Percentiles rank a stretch among this genome's conserved stretches.
phyloP scores from a whole-genome alignment of 2,888 invertebrate genomes.

The Dasysyrphus tricinctus region DNA sequence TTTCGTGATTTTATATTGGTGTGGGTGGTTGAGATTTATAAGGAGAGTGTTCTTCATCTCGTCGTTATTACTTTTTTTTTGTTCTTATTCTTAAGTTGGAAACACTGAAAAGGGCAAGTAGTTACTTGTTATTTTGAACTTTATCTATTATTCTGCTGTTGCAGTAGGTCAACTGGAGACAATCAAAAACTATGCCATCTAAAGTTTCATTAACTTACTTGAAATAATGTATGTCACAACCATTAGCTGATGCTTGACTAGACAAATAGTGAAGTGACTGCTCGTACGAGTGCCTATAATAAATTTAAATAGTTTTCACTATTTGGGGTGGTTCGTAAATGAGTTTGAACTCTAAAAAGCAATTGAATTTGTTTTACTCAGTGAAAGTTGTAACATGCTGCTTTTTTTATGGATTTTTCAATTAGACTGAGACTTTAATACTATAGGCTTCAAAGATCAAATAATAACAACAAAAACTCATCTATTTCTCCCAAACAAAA shows the following conservation, averaged over 20 bases:
- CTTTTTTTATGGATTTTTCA: too few species aligned
- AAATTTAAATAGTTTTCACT: not conserved
- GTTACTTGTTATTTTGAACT: conserved; percentile 49
- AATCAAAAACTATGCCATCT: not conserved
- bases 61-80: conserved; percentile 35
- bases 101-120: conserved; percentile 49
- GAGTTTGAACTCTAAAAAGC: too few species aligned
- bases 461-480: too few species aligned
- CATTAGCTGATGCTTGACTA: not conserved
- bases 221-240: not conserved
- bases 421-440: too few species aligned
- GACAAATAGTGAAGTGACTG: not conserved
- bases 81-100: conserved; percentile 28
- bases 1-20: not conserved
- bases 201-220: not conserved
- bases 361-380: too few species aligned
- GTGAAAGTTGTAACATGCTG: too few species aligned
- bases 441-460: too few species aligned
- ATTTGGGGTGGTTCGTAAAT: too few species aligned
- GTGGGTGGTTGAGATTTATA: not conserved
- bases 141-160: conserved; percentile 11
- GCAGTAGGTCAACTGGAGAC: conserved; percentile 4
- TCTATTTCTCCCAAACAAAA: not conserved
- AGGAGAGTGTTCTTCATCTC: conserved; percentile 21
- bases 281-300: too few species aligned